phyloP scores from a whole-genome alignment of 2,888 invertebrate species.

The Dysmachus trigonus region DNA sequence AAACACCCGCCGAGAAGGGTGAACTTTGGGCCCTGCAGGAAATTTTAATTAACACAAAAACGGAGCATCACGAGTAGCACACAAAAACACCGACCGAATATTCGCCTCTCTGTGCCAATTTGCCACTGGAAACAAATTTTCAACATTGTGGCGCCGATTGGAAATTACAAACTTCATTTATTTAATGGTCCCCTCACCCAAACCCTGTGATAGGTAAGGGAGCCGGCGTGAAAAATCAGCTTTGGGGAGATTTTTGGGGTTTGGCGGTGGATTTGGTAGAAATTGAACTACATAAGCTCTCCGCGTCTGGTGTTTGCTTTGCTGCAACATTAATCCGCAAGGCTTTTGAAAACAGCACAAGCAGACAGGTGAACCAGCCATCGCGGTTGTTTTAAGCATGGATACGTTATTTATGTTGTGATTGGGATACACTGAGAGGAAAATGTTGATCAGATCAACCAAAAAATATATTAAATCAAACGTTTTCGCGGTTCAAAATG shows the following conservation, averaged over 20 bases:
- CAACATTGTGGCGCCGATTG: not conserved
- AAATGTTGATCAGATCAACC: no score
- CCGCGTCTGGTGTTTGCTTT: not conserved
- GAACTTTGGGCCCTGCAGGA: not conserved
- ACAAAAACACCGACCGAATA: not conserved
- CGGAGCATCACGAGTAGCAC: not conserved
- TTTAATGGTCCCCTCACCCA: not conserved
- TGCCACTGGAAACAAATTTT: not conserved
- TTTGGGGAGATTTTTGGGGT: not conserved
- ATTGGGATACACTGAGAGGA: no score
- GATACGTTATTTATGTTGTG: not conserved
- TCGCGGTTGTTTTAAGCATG: not conserved
- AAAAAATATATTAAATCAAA: no score
- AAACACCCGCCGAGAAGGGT: not conserved
- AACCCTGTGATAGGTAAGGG: not conserved
- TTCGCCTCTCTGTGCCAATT: not conserved
- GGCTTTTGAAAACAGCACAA: not conserved
- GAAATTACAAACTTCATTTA: not conserved
- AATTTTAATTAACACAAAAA: constrained; percentile 30
- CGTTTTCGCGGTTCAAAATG: no score
- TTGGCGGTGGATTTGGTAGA: not conserved
- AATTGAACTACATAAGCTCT: not conserved
- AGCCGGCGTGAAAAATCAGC: not conserved
- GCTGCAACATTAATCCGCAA: not conserved
- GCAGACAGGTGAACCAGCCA: not conserved